These are phyloP conservation scores for Pluvialis apricaria DNA, from an alignment of 2,113 vertebrate genomes.

Conservation along the genomic window DNA sequence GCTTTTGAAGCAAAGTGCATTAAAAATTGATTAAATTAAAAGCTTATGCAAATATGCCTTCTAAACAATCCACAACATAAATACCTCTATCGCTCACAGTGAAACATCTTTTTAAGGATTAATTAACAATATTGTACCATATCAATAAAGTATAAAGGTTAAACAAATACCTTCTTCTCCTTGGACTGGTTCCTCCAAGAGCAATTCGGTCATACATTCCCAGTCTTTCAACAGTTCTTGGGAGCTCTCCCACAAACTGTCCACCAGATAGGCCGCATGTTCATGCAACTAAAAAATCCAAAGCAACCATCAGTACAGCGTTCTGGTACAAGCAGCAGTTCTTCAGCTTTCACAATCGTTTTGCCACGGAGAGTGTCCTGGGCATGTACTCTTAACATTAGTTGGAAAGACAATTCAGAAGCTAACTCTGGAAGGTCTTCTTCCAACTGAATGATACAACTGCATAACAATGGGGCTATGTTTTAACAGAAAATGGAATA, in stretches of 20 bases:
- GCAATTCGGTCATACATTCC: constrained; percentile 98
- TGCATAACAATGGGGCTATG: neutral
- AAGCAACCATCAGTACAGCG: constrained; percentile 25
- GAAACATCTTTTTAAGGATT: neutral
- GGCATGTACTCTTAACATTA: accelerated
- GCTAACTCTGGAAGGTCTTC: neutral
- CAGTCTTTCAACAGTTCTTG: constrained; percentile 98
- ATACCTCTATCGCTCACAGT: neutral
- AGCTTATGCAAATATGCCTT: neutral
- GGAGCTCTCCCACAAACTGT: constrained; percentile 98
- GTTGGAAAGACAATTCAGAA: neutral
- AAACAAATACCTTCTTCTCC: constrained; percentile 90
- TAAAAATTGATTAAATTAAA: neutral
- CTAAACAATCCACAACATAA: neutral
- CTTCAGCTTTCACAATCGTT: neutral
- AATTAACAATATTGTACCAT: neutral
- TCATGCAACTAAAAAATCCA: constrained; percentile 89
- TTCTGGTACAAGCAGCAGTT: neutral
- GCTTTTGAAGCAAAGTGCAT: neutral
- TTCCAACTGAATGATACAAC: neutral
- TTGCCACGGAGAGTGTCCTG: neutral
- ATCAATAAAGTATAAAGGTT: neutral
- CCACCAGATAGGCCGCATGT: constrained; percentile 96
- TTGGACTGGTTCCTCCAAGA: constrained; percentile 95
- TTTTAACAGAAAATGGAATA: neutral